Evolutionary conservation across 2,113 vertebrate genomes (phyloP), one percentile per base, ranked within the genome.

Genomic region (Bucco capensis): DNA sequence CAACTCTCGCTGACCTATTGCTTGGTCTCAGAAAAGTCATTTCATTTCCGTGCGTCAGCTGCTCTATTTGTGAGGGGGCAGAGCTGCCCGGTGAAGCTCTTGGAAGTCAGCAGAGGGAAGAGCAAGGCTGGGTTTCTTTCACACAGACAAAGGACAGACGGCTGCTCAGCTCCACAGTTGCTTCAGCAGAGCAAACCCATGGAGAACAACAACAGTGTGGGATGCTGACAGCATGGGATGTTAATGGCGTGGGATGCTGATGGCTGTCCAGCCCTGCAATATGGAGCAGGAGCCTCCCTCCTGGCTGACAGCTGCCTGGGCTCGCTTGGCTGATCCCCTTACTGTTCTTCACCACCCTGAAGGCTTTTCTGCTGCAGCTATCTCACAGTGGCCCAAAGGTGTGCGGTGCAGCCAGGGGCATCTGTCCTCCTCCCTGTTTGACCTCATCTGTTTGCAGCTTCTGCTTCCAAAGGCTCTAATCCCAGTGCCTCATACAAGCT

Each of bases 1-100:
- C 88, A 92, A 53, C 94, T 92, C 80, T 69, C 69, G 5, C 94
- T 93, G 94, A 93, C 93, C 83, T 75, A 47, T 56, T 27, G 14
- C 53, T 91, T 3, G 49, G 80, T 80, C 72, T 31, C 30, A 50
- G 69, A 53, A 66, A 47, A 88, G 88, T 60, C 3, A 0, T 78
- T 44, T 38, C 0, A 0, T 51, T 57, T 28, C 38, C 33, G 64
- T 1, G 9, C 7, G 3, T 90, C 49, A 6, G 57, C 69, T 3
- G 14, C 51, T 53, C 33, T n/a, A 31, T 42, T 15, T 22, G 44
- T 23, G 1, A 37, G 28, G 79, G 81, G 60, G 27, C 44, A 53
- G 86, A 12, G 5, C 40, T 12, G 53, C 56, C 76, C 1, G 0
- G 92, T 9, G 25, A 6, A 70, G 83, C n/a, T 4, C 75, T 28